A percentile compares a stretch with the other conserved stretches of the same genome.
These are phyloP conservation scores for Triops longicaudatus DNA, from an alignment of 1,140 invertebrate species.

Conservation along the genomic window DNA sequence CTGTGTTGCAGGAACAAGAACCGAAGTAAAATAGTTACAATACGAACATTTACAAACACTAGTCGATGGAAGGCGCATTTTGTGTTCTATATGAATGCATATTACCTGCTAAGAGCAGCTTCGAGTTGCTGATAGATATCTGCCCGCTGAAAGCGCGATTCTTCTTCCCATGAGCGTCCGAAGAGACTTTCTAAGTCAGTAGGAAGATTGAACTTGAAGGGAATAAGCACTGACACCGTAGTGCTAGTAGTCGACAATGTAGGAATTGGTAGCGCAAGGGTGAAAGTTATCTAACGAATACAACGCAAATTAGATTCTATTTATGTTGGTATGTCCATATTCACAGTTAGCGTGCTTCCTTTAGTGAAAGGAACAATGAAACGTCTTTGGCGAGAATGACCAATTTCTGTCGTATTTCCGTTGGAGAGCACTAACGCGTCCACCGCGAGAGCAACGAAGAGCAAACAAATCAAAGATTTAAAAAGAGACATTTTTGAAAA, in stretches of 20 bases:
- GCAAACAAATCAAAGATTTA: background rate
- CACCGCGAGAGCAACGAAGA: background rate
- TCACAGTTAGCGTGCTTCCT: background rate
- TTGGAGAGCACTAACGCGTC: background rate
- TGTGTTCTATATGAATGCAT: background rate
- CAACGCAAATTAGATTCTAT: background rate
- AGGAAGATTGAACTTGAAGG: background rate
- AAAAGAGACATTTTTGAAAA: background rate
- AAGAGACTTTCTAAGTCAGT: background rate
- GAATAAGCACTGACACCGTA: background rate
- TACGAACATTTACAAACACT: background rate
- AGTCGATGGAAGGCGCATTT: background rate
- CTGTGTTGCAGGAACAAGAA: background rate
- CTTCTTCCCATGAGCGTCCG: background rate
- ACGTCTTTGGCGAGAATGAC: background rate
- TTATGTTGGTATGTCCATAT: background rate
- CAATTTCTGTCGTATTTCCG: background rate
- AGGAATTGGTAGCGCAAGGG: background rate
- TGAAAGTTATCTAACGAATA: background rate
- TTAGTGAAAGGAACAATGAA: background rate
- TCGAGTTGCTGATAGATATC: slow-evolving; percentile 11
- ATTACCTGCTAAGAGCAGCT: background rate
- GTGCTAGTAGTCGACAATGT: background rate
- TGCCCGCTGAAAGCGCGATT: background rate
- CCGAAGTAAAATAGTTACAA: background rate